Evolutionary conservation across 2,797 vertebrate species (phyloP), one percentile per base, ranked within the genome.

Genomic region (Halcyon smyrnensis): DNA sequence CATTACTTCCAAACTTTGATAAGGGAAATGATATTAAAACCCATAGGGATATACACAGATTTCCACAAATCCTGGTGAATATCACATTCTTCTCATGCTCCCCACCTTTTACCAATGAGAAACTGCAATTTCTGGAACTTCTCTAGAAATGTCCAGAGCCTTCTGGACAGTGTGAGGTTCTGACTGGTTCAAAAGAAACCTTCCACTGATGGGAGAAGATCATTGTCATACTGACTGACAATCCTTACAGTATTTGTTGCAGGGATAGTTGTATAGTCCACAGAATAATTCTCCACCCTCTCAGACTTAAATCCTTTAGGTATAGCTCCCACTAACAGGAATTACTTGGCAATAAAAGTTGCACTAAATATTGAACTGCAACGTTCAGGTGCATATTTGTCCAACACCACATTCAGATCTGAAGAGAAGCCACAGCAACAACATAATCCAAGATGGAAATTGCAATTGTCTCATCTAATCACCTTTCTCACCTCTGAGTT

Each of bases 1-100:
- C 36, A 78, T 73, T 89, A 50, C 69, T 81, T 88, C 73, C 25
- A 51, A 84, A 92, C 37, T 86, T 85, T 76, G 84, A 79, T 88
- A 84, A 73, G 6, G 7, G 15, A 85, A 90, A 90, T 19, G 0
- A 81, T 73, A 65, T 11, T 62, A 86, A 92, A 80, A 85, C 2
- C 10, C 30, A 46, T 68, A 78, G 54, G 39, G 15, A 12, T 60
- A 51, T 6, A 69, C 15, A 67, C 6, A 73, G 36, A 63, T 70
- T 81, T 90, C 73, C 36, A 79, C 48, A 89, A 8, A 23, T 82
- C 36, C 48, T 15, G 34, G 25, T 63, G 43, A 88, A 78, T 13
- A 21, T 39, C 43, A 76, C 46, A 24, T 65, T 70, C 36, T 84
- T 67, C 60, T 91, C 41, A 30, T 28, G 79, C 34, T 84, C 27